These are phyloP conservation scores for Bombyx huttoni DNA, from an alignment of 2,888 invertebrate species.

Conservation along the genomic window DNA sequence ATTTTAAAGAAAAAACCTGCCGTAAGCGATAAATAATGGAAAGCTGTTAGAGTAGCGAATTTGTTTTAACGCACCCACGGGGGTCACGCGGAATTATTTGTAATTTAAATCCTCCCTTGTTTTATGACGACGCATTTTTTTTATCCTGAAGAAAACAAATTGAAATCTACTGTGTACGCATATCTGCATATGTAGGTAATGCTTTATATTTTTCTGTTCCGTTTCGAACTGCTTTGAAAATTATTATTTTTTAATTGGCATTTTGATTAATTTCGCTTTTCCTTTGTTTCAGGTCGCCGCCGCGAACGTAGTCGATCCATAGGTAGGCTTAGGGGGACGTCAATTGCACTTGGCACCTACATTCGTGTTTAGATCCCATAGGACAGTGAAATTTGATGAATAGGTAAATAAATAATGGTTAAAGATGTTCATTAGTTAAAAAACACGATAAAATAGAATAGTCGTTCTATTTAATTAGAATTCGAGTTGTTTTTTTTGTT, in stretches of 20 bases:
- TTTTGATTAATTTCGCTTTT: conserved; percentile 72
- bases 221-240: conserved; percentile 14
- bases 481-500: background rate
- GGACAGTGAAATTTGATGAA: conserved; percentile 6
- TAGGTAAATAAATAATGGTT: conserved; percentile 7
- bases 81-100: conserved; percentile 57
- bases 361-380: conserved; percentile 1
- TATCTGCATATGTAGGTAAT: background rate
- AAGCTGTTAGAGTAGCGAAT: conserved; percentile 61
- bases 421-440: background rate
- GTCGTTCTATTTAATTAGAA: background rate
- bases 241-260: conserved; percentile 57
- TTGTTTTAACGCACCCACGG: conserved; percentile 64
- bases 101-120: conserved; percentile 57
- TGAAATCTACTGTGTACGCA: background rate
- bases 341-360: conserved; percentile 5
- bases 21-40: conserved; percentile 59
- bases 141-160: conserved; percentile 8
- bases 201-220: background rate
- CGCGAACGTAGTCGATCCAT: conserved; percentile 46
- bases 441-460: background rate
- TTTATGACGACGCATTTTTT: conserved; percentile 41
- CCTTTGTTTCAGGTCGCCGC: conserved; percentile 72
- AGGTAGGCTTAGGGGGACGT: conserved; percentile 43
- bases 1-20: conserved; percentile 47